Conservation (phyloP, 2,113 vertebrate genomes). For the human (Homo sapiens) region GRCh38 chr6:44057001-44057500, state of each 20-base stretch:
- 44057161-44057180: not conserved
- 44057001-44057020: conserved; percentile 54
- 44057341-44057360: not conserved
- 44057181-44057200: not conserved
- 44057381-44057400: not conserved
- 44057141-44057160: not conserved
- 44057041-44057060: conserved; percentile 22
- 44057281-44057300: not conserved
- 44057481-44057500: not conserved
- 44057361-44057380: not conserved
- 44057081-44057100: not conserved
- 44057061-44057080: not conserved
- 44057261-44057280: not conserved
- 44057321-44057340: not conserved
- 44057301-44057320: not conserved
- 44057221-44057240: not conserved
- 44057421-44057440: not conserved
- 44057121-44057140: not conserved
- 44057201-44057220: not conserved
- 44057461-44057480: not conserved
- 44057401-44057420: not conserved
- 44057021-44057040: conserved; percentile 4
- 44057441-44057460: not conserved
- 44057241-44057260: not conserved
- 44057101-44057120: not conserved